phyloP scores from a whole-genome alignment of 2,113 vertebrate species.

The Galemys pyrenaicus region DNA sequence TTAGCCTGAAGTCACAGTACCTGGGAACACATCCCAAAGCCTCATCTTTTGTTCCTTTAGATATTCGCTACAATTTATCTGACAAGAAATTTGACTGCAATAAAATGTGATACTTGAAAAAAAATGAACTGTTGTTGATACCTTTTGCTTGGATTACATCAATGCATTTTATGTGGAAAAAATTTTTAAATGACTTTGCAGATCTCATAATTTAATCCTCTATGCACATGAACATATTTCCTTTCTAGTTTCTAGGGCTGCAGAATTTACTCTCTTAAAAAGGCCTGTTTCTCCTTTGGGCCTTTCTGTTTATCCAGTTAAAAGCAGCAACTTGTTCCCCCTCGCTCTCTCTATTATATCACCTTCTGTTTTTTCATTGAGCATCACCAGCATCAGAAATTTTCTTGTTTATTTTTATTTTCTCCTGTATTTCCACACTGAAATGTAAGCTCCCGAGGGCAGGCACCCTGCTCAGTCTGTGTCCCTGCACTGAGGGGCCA shows the following conservation, averaged over 20 bases:
- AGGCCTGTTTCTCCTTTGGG: not conserved
- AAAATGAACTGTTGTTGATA: not conserved
- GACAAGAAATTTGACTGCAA: not conserved
- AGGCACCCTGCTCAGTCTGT: rapidly evolving
- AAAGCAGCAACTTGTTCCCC: not conserved
- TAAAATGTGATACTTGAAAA: not conserved
- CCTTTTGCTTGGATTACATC: not conserved
- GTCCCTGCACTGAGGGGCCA: not conserved
- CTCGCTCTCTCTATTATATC: rapidly evolving
- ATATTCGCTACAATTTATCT: rapidly evolving
- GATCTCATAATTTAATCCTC: not conserved
- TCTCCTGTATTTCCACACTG: not conserved
- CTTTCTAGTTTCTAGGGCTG: not conserved
- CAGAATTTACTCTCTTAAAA: not conserved
- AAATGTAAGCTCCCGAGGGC: not conserved
- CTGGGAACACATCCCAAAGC: rapidly evolving
- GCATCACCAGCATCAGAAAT: rapidly evolving
- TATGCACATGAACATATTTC: not conserved
- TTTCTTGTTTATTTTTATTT: not conserved
- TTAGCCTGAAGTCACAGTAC: not conserved
- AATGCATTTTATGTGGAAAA: not conserved
- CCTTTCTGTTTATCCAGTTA: not conserved
- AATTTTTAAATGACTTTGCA: not conserved
- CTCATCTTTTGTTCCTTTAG: not conserved
- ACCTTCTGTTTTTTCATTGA: not conserved